Evolutionary conservation across 37 sponge, comb jelly and placozoan species (phyloP).

Genomic region (Ephydatia muelleri): DNA sequence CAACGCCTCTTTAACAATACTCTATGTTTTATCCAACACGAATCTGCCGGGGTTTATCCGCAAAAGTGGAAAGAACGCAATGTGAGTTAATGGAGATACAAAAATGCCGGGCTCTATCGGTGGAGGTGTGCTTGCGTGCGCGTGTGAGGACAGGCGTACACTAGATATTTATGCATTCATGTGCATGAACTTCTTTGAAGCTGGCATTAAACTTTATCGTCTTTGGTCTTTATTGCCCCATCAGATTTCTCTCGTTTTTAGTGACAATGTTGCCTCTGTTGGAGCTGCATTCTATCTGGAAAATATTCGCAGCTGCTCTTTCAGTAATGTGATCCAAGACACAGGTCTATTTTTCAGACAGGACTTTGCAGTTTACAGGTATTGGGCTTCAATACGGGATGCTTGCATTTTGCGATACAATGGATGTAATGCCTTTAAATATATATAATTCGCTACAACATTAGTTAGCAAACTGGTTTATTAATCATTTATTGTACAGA

Average conservation of each 20-base stretch:
- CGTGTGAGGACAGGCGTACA: no score
- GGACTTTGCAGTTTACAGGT: not conserved
- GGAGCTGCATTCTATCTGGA: constrained; percentile 39
- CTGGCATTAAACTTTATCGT: no score
- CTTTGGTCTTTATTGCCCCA: no score
- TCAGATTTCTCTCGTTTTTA: constrained; percentile 35
- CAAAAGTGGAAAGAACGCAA: not conserved
- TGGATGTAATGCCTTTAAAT: no score
- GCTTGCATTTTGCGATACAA: not conserved
- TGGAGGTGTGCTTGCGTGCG: no score
- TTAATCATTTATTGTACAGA: no score
- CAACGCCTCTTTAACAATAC: constrained; percentile 45
- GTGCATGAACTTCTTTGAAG: no score
- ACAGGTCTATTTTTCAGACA: not conserved
- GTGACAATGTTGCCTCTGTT: constrained; percentile 36
- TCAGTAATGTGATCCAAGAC: not conserved
- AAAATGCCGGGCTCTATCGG: no score
- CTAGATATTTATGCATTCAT: no score
- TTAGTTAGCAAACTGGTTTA: no score
- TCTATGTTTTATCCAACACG: constrained; percentile 28
- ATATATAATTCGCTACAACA: no score
- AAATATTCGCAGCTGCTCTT: constrained; percentile 33
- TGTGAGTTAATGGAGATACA: not conserved
- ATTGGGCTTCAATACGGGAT: not conserved
- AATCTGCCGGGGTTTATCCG: not conserved